phyloP scores from a whole-genome alignment of 92 coral and sea anemone species.

The Palythoa grandiflora region DNA sequence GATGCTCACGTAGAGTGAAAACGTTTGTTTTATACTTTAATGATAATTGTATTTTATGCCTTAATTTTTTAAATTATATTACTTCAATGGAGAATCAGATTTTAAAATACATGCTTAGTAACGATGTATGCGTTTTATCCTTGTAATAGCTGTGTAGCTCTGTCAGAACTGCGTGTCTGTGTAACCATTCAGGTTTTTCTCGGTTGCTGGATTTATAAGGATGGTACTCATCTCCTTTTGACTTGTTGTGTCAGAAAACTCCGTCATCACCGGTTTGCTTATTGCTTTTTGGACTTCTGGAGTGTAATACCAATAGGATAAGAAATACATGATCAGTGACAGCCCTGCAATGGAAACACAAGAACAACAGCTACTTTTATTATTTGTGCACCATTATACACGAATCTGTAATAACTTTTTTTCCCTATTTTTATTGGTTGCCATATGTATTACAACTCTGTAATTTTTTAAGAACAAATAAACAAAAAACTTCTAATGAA shows the following conservation, averaged over 20 bases:
- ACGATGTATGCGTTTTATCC: not conserved
- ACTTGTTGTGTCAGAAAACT: slow-evolving; percentile 31
- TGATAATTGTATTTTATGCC: too few species aligned
- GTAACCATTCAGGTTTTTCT: not conserved
- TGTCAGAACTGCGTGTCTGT: slow-evolving; percentile 20
- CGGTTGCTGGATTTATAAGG: not conserved
- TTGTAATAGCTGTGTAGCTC: not conserved
- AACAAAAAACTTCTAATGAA: too few species aligned
- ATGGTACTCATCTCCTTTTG: slow-evolving; percentile 26
- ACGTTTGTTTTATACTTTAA: too few species aligned
- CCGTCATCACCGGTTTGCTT: slow-evolving; percentile 39
- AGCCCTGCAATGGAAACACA: slow-evolving; percentile 8
- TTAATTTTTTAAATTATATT: too few species aligned
- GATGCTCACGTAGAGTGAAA: too few species aligned
- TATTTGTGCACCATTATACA: too few species aligned
- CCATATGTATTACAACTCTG: too few species aligned
- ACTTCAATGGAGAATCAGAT: too few species aligned
- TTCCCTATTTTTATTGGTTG: too few species aligned
- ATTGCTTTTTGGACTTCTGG: slow-evolving; percentile 27
- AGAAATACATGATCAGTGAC: slow-evolving; percentile 14
- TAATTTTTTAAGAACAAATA: too few species aligned
- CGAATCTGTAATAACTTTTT: too few species aligned
- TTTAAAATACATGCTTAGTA: not conserved
- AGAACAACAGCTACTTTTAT: too few species aligned
- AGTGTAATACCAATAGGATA: slow-evolving; percentile 32